Conservation (phyloP, 2,113 vertebrate species). For the Dermatemys mawii region DNA sequence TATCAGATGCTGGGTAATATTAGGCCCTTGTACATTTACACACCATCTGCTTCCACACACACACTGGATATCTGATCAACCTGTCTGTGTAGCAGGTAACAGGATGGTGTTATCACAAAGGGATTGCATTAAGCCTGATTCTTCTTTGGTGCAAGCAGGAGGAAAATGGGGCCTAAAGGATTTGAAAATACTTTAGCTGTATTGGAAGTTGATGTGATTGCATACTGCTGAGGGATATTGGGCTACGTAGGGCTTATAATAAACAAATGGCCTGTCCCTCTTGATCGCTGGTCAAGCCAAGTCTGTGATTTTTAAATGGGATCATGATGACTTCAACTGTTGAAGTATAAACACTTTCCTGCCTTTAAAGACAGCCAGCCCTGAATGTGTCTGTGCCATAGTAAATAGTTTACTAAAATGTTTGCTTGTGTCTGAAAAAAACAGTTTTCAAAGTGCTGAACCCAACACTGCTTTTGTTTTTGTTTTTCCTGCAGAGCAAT, state of each 20-base stretch:
- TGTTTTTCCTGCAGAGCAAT: conserved; percentile 32
- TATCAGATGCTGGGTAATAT: background rate
- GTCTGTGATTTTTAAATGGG: background rate
- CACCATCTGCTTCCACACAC: background rate
- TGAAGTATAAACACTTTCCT: background rate
- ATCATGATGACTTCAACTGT: background rate
- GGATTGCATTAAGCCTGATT: background rate
- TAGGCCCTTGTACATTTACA: conserved; percentile 24
- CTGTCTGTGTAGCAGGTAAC: background rate
- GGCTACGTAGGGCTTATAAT: background rate
- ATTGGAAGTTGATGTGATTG: background rate
- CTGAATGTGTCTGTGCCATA: background rate
- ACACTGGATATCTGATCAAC: background rate
- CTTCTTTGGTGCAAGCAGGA: background rate
- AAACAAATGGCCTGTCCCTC: background rate
- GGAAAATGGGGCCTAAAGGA: background rate
- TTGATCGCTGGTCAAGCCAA: background rate
- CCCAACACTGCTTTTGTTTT: background rate
- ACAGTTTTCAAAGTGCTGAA: background rate
- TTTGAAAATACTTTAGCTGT: background rate
- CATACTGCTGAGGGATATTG: background rate
- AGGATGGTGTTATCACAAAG: background rate
- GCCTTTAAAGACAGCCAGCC: background rate
- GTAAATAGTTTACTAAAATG: background rate
- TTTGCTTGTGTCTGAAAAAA: background rate